These are phyloP conservation scores for Phyllostomus discolor DNA, from an alignment of 2,113 vertebrate species.

Conservation along the genomic window DNA sequence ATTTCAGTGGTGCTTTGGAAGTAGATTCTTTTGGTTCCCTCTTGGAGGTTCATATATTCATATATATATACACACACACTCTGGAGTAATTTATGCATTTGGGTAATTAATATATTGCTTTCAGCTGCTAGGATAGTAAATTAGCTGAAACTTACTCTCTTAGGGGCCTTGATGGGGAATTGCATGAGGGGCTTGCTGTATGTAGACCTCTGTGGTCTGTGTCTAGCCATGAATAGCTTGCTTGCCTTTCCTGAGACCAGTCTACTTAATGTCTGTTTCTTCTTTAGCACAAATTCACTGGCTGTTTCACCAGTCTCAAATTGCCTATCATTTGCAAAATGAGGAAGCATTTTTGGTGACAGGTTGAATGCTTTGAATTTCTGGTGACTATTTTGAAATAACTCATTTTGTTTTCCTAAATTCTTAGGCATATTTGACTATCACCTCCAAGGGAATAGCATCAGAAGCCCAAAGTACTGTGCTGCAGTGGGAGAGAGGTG, in stretches of 20 bases:
- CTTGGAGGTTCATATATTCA: slow-evolving; percentile 70
- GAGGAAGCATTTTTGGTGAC: slow-evolving; percentile 29
- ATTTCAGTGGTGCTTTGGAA: slow-evolving; percentile 70
- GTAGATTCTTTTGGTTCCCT: slow-evolving; percentile 63
- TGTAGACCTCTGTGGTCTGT: background rate
- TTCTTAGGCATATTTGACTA: slow-evolving; percentile 12
- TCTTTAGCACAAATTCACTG: slow-evolving; percentile 26
- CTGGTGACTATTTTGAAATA: slow-evolving; percentile 33
- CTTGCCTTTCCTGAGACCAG: slow-evolving; percentile 39
- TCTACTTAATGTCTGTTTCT: slow-evolving; percentile 18
- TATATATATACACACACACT: slow-evolving; percentile 41
- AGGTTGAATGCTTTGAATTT: slow-evolving; percentile 48
- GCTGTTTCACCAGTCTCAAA: slow-evolving; percentile 24
- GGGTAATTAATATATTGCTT: slow-evolving; percentile 78
- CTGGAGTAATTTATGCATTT: slow-evolving; percentile 77
- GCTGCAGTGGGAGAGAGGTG: background rate
- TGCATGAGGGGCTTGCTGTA: background rate
- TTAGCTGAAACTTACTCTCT: slow-evolving; percentile 39
- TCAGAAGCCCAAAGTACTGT: slow-evolving; percentile 39
- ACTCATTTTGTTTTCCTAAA: slow-evolving; percentile 28
- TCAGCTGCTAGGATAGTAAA: slow-evolving; percentile 62
- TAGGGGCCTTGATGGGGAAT: background rate
- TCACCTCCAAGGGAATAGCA: slow-evolving; percentile 30
- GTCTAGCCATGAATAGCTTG: background rate
- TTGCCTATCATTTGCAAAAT: slow-evolving; percentile 19